Percentiles rank a stretch among this genome's conserved stretches.
Evolutionary conservation across 2,888 invertebrate species (phyloP).

Genomic region (Thera obeliscata): DNA sequence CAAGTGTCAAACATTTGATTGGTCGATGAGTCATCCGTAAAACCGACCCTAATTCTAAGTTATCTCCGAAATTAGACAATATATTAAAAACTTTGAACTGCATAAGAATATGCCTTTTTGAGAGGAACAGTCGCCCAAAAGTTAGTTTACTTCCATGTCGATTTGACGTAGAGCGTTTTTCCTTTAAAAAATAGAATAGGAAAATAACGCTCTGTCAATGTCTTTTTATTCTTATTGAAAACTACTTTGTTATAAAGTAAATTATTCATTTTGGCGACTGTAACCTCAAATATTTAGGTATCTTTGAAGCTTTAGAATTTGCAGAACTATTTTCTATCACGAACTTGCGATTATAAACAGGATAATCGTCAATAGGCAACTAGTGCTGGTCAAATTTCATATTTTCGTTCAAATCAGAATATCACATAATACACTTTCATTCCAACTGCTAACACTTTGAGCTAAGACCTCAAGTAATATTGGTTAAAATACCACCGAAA

Average conservation of each 20-base stretch:
- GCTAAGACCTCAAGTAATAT: no score
- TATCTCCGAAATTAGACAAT: background rate
- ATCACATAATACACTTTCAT: no score
- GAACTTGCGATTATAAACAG: background rate
- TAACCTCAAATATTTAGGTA: background rate
- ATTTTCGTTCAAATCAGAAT: no score
- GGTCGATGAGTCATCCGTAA: no score
- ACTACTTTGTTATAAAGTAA: background rate
- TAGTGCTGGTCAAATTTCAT: no score
- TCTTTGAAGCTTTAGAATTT: constrained; percentile 1
- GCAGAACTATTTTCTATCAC: background rate
- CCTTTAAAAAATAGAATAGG: background rate
- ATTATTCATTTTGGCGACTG: constrained; percentile 4
- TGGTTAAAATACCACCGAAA: no score
- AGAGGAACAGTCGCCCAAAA: background rate
- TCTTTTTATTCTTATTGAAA: background rate
- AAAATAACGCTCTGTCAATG: background rate
- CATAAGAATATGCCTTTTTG: background rate
- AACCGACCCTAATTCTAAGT: background rate
- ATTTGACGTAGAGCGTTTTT: background rate
- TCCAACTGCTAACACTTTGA: no score
- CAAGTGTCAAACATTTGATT: no score
- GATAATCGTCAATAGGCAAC: no score
- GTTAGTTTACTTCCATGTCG: background rate
- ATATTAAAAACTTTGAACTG: background rate